Percentiles rank a stretch among this genome's conserved stretches.
Evolutionary conservation across 2,888 invertebrate species (phyloP).

Genomic region (Orchesellides sinensis): DNA sequence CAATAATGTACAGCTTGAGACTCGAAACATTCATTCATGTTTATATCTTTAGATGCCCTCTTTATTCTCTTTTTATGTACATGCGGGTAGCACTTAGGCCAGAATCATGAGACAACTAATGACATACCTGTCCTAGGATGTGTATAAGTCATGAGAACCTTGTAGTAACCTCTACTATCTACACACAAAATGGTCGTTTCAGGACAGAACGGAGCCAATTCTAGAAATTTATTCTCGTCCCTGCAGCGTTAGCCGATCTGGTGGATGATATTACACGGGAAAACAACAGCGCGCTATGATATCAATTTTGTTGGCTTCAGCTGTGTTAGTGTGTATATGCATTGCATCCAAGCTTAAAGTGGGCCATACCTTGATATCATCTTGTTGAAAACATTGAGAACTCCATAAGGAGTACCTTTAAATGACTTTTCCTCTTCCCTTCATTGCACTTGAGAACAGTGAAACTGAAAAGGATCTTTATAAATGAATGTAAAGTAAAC

Average conservation of each 20-base stretch:
- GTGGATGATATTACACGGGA: neutral
- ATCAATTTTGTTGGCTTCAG: neutral
- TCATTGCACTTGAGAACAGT: too few species aligned
- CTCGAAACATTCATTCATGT: too few species aligned
- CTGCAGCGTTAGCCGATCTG: slow-evolving; percentile 31
- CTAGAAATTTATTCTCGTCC: slow-evolving; percentile 53
- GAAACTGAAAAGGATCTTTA: too few species aligned
- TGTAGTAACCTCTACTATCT: too few species aligned
- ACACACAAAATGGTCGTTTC: neutral
- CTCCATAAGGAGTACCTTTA: slow-evolving; percentile 27
- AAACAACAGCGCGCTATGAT: neutral
- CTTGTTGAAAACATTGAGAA: slow-evolving; percentile 43
- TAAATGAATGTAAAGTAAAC: too few species aligned
- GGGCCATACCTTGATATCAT: neutral
- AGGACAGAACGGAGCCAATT: slow-evolving; percentile 32
- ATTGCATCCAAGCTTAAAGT: neutral
- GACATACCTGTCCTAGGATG: too few species aligned
- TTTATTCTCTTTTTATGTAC: too few species aligned
- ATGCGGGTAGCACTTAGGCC: too few species aligned
- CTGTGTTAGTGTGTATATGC: neutral
- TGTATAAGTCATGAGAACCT: too few species aligned
- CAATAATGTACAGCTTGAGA: too few species aligned
- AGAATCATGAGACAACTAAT: too few species aligned
- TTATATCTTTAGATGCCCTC: too few species aligned
- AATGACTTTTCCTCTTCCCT: slow-evolving; percentile 12